These are phyloP conservation scores for Brachylomia viminalis DNA, from an alignment of 2,888 invertebrate species.

Conservation along the genomic window DNA sequence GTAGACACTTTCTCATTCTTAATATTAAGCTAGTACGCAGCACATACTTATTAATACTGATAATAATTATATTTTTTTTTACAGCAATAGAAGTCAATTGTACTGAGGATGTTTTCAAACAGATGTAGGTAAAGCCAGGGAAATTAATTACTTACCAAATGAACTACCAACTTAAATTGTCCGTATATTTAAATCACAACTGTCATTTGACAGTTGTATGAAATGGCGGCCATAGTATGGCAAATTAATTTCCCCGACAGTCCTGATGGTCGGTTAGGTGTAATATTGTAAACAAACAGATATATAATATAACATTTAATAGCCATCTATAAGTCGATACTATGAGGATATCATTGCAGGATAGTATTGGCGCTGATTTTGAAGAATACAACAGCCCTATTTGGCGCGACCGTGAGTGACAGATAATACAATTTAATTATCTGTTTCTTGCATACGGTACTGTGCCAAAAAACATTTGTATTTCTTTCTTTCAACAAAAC, in stretches of 20 bases:
- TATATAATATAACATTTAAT: slow-evolving; percentile 3
- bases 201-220: not conserved
- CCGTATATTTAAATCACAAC: not conserved
- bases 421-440: too few relatives aligned
- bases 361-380: slow-evolving; percentile 8
- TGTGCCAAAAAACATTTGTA: not conserved
- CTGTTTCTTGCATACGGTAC: not conserved
- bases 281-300: slow-evolving; percentile 10
- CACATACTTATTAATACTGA: too few relatives aligned
- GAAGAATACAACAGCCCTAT: not conserved
- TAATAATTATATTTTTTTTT: not conserved
- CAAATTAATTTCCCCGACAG: not conserved
- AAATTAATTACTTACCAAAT: not conserved
- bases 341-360: not conserved
- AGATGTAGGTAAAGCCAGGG: not conserved
- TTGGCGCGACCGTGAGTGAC: not conserved
- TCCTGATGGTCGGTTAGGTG: not conserved
- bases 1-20: too few relatives aligned
- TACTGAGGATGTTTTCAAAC: not conserved
- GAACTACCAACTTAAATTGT: not conserved
- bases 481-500: too few relatives aligned
- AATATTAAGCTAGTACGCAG: not conserved
- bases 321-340: not conserved
- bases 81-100: not conserved
- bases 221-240: not conserved